phyloP scores from a whole-genome alignment of 2,888 invertebrate genomes.

The Aricia artaxerxes region DNA sequence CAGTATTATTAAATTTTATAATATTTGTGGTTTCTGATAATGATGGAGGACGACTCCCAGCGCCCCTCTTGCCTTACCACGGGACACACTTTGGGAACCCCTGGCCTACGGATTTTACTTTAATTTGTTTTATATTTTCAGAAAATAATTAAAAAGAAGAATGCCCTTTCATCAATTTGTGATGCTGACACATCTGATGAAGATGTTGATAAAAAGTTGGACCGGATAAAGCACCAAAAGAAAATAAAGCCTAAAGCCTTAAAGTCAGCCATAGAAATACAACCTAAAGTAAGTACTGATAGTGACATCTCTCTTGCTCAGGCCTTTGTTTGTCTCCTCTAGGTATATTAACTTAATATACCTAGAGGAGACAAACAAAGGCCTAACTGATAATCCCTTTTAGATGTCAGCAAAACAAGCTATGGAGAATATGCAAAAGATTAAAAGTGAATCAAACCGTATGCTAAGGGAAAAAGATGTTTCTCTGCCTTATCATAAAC shows the following conservation, averaged over 20 bases:
- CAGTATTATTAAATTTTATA: too few species aligned
- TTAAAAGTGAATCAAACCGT: constrained; percentile 91
- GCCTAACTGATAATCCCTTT: neutral
- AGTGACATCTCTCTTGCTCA: too few species aligned
- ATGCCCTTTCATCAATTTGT: constrained; percentile 60
- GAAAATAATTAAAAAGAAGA: constrained; percentile 32
- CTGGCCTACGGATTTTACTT: too few species aligned
- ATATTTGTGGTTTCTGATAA: too few species aligned
- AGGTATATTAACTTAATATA: too few species aligned
- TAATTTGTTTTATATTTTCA: constrained; percentile 6
- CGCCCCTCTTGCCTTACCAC: too few species aligned
- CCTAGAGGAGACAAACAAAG: too few species aligned
- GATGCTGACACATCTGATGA: constrained; percentile 81
- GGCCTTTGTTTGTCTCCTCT: too few species aligned
- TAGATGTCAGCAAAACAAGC: constrained; percentile 85
- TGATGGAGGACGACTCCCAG: too few species aligned
- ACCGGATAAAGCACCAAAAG: constrained; percentile 37
- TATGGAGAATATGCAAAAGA: constrained; percentile 85
- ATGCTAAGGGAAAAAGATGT: constrained; percentile 88
- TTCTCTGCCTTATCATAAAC: constrained; percentile 92
- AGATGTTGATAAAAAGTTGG: constrained; percentile 46
- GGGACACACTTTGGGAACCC: too few species aligned
- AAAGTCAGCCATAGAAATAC: constrained; percentile 54
- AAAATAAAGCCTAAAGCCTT: constrained; percentile 47
- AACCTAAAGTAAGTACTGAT: constrained; percentile 51